Evolutionary conservation across 1,140 invertebrate genomes (phyloP).

Genomic region (Solenopsis invicta): DNA sequence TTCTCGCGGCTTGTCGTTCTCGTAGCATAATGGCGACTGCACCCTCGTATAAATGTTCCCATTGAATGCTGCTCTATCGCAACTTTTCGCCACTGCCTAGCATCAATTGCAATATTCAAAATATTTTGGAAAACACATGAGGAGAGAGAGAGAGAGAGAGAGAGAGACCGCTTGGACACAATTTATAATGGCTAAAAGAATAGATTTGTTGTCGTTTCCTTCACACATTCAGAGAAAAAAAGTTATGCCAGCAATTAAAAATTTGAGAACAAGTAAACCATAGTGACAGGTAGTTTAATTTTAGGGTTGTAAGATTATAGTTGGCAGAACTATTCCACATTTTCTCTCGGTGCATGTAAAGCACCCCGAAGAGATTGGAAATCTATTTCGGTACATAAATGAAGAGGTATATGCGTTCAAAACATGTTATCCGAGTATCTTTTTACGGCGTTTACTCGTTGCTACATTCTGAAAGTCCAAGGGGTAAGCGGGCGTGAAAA

Average conservation of each 20-base stretch:
- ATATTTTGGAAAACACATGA: constrained; percentile 22
- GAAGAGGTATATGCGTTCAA: background rate
- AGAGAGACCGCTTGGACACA: too few relatives aligned
- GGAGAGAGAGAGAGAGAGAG: too few relatives aligned
- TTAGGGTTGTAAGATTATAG: too few relatives aligned
- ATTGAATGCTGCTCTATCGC: background rate
- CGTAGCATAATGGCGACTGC: constrained; percentile 18
- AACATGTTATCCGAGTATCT: background rate
- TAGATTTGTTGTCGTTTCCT: background rate
- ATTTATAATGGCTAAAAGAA: background rate
- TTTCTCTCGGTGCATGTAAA: background rate
- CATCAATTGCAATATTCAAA: background rate
- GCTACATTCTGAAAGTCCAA: background rate
- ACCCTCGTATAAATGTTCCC: background rate
- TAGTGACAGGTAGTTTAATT: too few relatives aligned
- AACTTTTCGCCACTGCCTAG: too few relatives aligned
- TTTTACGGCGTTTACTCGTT: background rate
- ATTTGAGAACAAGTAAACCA: too few relatives aligned
- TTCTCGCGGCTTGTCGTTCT: constrained; percentile 43
- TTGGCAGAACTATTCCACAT: too few relatives aligned
- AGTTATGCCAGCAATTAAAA: too few relatives aligned
- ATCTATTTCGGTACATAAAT: background rate
- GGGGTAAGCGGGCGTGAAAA: background rate
- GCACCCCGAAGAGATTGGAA: background rate
- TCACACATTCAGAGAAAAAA: too few relatives aligned